Evolutionary conservation across 2,888 invertebrate species (phyloP), one percentile per base, ranked within the genome.

Genomic region (Hipparchia sbordonii): DNA sequence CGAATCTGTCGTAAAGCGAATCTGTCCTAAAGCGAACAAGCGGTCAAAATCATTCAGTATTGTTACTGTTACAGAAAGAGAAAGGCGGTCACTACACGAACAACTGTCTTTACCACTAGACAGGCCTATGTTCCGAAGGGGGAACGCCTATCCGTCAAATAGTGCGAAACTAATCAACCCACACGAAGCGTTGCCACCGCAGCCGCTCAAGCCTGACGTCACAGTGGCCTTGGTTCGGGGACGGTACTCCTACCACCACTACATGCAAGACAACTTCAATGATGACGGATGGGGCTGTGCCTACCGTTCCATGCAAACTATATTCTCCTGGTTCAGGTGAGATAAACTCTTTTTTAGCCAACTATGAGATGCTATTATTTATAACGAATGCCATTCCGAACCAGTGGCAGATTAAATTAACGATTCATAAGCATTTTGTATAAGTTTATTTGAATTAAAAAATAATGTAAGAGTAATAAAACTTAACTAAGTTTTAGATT

Each of bases 241-340:
- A 1, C 95, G 95, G 77, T 99, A 99, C 85, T 94, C 96, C 23
- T 99, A 99, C 89, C 97, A 98, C 86, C 99, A 99, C 89, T 99
- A 99, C 88, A 97, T 98, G 96, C 99, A 99, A 88, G 97, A 99
- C 84, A 95, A 96, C 79, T 96, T 98, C 86, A 97, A 99, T 88
- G 99, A 99, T 84, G 97, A 97, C 87, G 98, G 98, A n/a, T 99
- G 99, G 99, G 99, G 99, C 5, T 99, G 99, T 93, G 99, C 99
- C 0, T 99, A 99, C 86, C 95, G 99, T 75, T 99, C 99, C 0
- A 94, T 99, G 82, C 99, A 99, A 92, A 99, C 99, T 0, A 95
- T 99, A 77, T 96, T 97, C 78, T 99, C 99, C 0, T 99, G 99
- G 99, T 98, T 98, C 85, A 95, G 95, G 95, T 95, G 87, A 84